Base-by-base conservation (phyloP, 2,113 vertebrate genomes). In the Tupaia chinensis region DNA sequence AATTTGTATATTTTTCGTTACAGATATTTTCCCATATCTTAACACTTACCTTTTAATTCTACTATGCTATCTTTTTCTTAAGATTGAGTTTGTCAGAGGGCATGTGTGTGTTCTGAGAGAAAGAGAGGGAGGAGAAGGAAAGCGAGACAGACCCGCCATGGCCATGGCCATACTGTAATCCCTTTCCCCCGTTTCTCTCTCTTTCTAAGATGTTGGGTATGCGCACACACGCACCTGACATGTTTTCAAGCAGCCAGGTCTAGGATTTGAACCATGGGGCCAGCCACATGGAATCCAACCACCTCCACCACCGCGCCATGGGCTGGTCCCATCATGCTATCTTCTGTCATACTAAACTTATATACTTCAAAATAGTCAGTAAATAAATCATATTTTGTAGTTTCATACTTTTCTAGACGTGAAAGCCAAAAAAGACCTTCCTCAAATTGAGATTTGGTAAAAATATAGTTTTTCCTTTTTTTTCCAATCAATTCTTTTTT, bases 11-110 rank as follows among this genome's bases (percentile, higher is more conserved):
- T 89, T 80, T 94, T 79, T 66, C 85, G 60, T 80, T 93, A 82
- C 23, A 81, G 76, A 87, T 20, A 53, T 34, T 84, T 91, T 60
- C 20, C 15, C 13, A 63, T 25, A 6, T 72, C 44, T 87, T 77
- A 58, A 27, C 17, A 77, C 27, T 77, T 91, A 9, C 79, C 32
- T 88, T 93, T 91, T 65, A 91, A 77, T 87, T 89, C 9, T 91
- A 83, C n/a, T 32, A 68, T 44, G 32, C n/a, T 73, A 70, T 16
- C 56, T 72, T 56, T 60, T 8, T 16, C 56, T 72, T 56, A 44
- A 44, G 44, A 44, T 44, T 44, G 5, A 44, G 44, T 44, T 44
- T 44, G 44, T 44, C 44, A 44, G 44, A 44, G 44, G 44, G 44
- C 44, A 44, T 44, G 44, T 44, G 44, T 5, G 44, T 44, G 3